These are phyloP conservation scores for Thaumatotibia leucotreta DNA, from an alignment of 1,140 invertebrate species.

Conservation along the genomic window DNA sequence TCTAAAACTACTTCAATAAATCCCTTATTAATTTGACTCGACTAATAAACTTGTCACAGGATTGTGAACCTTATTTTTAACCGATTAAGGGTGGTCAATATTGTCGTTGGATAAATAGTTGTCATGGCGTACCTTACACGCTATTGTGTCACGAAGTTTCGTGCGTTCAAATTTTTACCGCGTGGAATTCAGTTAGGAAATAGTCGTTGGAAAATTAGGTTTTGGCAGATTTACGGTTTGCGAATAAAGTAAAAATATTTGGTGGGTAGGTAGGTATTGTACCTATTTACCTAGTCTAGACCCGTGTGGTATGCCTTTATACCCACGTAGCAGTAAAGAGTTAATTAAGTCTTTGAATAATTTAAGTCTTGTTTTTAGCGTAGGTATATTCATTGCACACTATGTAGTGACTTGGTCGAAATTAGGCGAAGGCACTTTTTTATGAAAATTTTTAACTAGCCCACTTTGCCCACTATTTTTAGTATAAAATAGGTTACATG, in stretches of 20 bases:
- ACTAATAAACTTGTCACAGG: not conserved
- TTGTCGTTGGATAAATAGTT: not conserved
- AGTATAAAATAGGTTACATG: no score
- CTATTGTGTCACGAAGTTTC: constrained; percentile 51
- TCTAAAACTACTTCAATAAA: not conserved
- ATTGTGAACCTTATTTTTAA: not conserved
- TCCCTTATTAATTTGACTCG: not conserved
- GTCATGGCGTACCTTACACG: constrained; percentile 25
- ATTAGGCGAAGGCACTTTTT: no score
- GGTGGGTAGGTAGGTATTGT: no score
- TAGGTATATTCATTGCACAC: no score
- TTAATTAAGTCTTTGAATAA: no score
- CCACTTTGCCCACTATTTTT: no score
- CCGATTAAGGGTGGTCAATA: constrained; percentile 3
- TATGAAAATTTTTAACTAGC: no score
- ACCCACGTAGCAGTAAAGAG: no score
- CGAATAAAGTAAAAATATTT: not conserved
- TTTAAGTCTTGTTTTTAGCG: no score
- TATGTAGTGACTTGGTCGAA: no score
- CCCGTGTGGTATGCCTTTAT: no score
- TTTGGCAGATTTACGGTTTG: not conserved
- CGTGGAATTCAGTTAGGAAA: not conserved
- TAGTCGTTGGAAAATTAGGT: not conserved
- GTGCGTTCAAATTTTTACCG: constrained; percentile 53
- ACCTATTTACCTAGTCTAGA: no score